A percentile compares a stretch with the other conserved stretches of the same genome.
phyloP scores from a whole-genome alignment of 2,888 invertebrate genomes.

The Slavum lentiscoides region DNA sequence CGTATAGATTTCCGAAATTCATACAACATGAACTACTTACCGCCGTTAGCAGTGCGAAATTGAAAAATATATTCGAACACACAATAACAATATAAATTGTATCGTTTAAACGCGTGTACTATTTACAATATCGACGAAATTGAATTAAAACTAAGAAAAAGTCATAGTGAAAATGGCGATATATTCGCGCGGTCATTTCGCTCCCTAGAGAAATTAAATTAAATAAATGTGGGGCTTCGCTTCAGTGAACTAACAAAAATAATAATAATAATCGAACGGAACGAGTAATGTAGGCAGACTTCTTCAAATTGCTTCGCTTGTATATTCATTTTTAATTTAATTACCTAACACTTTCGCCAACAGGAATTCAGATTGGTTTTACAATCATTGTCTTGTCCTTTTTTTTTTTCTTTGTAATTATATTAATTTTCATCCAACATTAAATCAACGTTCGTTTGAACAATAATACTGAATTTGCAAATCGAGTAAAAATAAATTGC shows the following conservation, averaged over 20 bases:
- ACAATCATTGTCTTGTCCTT: too few relatives aligned
- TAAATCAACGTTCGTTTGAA: too few relatives aligned
- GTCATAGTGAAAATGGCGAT: constrained; percentile 1
- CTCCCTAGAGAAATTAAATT: constrained; percentile 37
- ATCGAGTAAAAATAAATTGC: too few relatives aligned
- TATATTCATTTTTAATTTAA: constrained; percentile 31
- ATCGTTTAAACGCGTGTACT: not conserved
- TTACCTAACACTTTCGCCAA: not conserved
- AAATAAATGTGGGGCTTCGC: constrained; percentile 34
- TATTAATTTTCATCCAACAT: too few relatives aligned
- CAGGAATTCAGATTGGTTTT: not conserved
- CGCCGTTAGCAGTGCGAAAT: too few relatives aligned
- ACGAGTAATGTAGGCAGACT: constrained; percentile 20
- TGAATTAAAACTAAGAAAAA: constrained; percentile 28
- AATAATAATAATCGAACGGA: constrained; percentile 28
- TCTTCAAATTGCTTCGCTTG: constrained; percentile 34
- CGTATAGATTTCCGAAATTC: too few relatives aligned
- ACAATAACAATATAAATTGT: not conserved
- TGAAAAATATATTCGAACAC: not conserved
- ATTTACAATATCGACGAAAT: constrained; percentile 3
- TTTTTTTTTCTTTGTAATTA: too few relatives aligned
- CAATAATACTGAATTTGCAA: too few relatives aligned
- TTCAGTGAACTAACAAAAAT: constrained; percentile 34
- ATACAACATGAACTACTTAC: too few relatives aligned
- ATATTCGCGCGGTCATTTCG: constrained; percentile 6